Base-by-base conservation (phyloP, 2,113 vertebrate species). In the Pampusana beccarii region DNA sequence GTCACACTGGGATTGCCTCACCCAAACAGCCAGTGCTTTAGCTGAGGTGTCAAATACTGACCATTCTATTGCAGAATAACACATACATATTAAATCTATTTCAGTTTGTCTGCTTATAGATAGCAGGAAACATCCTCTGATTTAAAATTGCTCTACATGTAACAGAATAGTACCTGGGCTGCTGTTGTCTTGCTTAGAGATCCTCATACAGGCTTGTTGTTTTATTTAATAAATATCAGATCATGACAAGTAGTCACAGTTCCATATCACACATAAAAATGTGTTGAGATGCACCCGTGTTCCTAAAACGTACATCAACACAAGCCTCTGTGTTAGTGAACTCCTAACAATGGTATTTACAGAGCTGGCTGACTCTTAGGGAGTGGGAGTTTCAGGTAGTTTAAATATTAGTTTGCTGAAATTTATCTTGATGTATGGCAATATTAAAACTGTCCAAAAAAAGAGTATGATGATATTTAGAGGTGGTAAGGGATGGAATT, bases 151-250 rank as follows among this genome's bases (percentile, higher is more conserved):
- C 58, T 79, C 70, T 51, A 3, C 10, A 1, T 21, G 3, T 12
- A 70, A 13, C 25, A 23, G 24, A 86, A 0, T 4, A 21, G 20
- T 1, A 11, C 25, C 80, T 29, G 46, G 34, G 26, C 58, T 86
- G 58, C 50, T 86, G 31, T 15, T 4, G 0, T 24, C 38, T 58
- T 33, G 50, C 80, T 65, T 54, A 19, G 40, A 46, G 24, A 20
- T 14, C 61, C 48, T 57, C 0, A 0, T 2, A 12, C 5, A 53
- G 36, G 5, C 13, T 53, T n/a, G 10, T 24, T 34, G 40, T 38
- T 89, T 82, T 34, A 33, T 61, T 61, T 70, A 25, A 15, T 60
- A 44, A 54, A 28, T 24, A 62, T 6, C 33, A 24, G 56, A 16
- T 28, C 23, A 16, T 34, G 18, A 24, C 24, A 42, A 21, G 6